Conservation (phyloP, 92 coral and sea anemone genomes). For the Siderastrea siderea region DNA sequence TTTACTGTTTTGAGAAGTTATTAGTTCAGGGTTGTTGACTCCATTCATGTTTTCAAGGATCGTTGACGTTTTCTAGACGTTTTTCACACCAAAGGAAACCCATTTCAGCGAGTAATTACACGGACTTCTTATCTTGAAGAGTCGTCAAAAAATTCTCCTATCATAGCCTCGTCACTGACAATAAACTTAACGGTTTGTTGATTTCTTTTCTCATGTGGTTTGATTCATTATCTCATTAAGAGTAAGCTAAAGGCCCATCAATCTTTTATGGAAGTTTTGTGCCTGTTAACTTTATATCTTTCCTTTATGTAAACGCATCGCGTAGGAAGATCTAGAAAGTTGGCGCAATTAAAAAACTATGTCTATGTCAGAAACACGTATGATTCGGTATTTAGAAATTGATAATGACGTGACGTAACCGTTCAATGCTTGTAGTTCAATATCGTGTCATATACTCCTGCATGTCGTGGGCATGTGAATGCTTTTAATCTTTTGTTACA, state of each 20-base stretch:
- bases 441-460: background rate
- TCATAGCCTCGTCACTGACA: background rate
- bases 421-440: background rate
- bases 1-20: background rate
- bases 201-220: background rate
- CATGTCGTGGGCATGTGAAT: background rate
- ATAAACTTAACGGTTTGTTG: background rate
- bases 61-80: background rate
- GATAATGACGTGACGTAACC: background rate
- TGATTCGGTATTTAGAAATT: too few relatives aligned
- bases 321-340: background rate
- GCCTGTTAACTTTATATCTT: too few relatives aligned
- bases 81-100: background rate
- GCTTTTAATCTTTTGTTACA: background rate
- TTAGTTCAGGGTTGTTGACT: slow-evolving; percentile 1
- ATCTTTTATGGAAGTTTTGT: background rate
- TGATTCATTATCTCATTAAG: background rate
- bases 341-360: background rate
- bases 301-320: background rate
- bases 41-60: background rate
- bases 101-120: background rate
- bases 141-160: background rate
- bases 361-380: too few relatives aligned
- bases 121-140: background rate
- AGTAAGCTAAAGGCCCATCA: background rate